Percentiles rank a stretch among this genome's conserved stretches.
phyloP scores from a whole-genome alignment of 2,797 vertebrate species.

The Falco cherrug region DNA sequence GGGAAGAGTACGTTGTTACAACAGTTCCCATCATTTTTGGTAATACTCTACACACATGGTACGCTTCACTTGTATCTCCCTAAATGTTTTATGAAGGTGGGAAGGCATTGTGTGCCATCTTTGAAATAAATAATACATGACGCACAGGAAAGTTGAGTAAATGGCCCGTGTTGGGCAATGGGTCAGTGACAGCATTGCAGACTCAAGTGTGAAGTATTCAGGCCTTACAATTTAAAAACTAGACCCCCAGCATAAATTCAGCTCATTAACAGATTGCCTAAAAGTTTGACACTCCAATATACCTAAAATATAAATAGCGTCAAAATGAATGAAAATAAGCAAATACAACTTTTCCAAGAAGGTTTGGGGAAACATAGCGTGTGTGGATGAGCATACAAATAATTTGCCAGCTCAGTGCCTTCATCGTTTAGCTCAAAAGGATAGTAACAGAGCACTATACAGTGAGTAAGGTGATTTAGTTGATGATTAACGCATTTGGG shows the following conservation, averaged over 20 bases:
- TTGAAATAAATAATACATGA: background rate
- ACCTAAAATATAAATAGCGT: background rate
- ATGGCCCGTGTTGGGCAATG: background rate
- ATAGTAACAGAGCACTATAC: background rate
- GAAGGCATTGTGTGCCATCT: background rate
- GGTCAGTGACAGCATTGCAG: background rate
- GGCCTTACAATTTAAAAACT: constrained; percentile 29
- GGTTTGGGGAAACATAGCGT: background rate
- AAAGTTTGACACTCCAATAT: background rate
- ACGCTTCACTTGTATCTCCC: background rate
- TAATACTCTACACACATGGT: background rate
- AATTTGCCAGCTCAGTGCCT: background rate
- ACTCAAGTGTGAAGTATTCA: background rate
- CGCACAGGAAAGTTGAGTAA: background rate
- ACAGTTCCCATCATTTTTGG: background rate
- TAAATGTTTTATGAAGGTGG: background rate
- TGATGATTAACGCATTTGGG: background rate
- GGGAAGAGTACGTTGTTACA: background rate
- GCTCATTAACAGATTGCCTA: background rate
- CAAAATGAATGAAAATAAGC: background rate
- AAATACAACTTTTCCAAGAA: background rate
- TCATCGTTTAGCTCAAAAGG: background rate
- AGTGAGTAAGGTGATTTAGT: background rate
- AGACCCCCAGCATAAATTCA: background rate
- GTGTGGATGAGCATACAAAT: background rate